Evolutionary conservation across 2,113 vertebrate species (phyloP).

Genomic region (Pomatorhinus ruficollis): DNA sequence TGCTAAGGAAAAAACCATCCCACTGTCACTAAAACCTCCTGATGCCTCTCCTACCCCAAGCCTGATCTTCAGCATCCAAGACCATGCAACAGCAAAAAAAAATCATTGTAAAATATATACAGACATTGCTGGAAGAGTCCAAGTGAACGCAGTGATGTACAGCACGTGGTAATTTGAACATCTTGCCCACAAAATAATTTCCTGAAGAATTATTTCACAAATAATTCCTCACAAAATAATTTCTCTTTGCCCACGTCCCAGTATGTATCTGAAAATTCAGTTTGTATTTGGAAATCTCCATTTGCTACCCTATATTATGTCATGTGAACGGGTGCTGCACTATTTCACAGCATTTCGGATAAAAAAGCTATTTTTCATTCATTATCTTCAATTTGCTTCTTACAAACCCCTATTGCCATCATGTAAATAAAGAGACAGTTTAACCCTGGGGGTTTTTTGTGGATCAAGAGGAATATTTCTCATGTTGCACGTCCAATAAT

Average conservation of each 20-base stretch:
- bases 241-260: background rate
- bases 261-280: too few relatives aligned
- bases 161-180: background rate
- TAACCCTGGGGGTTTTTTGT: background rate
- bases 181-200: background rate
- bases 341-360: background rate
- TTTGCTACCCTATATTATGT: accelerated
- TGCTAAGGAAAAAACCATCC: background rate
- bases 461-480: background rate
- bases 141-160: background rate
- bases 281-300: background rate
- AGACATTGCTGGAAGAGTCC: background rate
- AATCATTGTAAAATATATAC: background rate
- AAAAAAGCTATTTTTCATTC: background rate
- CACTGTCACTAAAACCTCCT: background rate
- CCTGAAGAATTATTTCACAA: too few relatives aligned
- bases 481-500: background rate
- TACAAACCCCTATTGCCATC: background rate
- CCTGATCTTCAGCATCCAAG: background rate
- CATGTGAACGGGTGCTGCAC: accelerated
- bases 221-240: background rate
- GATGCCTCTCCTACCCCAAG: background rate
- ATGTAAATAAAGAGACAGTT: background rate
- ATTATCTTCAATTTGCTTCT: background rate
- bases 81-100: background rate